phyloP scores from a whole-genome alignment of 2,113 vertebrate species.

The Malurus elegans region DNA sequence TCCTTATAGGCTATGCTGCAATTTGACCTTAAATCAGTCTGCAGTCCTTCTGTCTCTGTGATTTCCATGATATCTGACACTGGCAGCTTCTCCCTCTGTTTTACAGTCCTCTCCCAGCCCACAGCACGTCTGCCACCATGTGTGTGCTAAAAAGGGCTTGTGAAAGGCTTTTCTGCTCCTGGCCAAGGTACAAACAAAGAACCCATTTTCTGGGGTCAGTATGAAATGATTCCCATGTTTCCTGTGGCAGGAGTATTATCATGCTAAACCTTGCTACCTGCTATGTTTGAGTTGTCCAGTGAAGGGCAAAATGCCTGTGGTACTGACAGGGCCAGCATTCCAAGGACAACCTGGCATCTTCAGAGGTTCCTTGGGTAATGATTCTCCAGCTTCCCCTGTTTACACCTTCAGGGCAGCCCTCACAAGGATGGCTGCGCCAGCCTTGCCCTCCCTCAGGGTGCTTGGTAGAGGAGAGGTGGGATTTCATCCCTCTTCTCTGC shows the following conservation, averaged over 20 bases:
- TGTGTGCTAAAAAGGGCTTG: not conserved
- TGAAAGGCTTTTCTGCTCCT: not conserved
- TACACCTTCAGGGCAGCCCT: not conserved
- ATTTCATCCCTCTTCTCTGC: not conserved
- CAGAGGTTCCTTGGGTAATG: not conserved
- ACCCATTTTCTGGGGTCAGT: not conserved
- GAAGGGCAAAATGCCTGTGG: not conserved
- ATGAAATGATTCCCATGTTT: not conserved
- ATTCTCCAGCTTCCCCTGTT: not conserved
- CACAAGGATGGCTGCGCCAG: not conserved
- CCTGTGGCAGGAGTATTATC: not conserved
- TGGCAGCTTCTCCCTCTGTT: not conserved
- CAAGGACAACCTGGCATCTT: not conserved
- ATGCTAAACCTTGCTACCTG: not conserved
- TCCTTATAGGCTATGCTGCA: not conserved
- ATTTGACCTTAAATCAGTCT: not conserved
- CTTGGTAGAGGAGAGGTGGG: not conserved
- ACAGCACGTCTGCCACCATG: not conserved
- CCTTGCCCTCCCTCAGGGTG: rapidly evolving
- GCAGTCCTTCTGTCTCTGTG: not conserved
- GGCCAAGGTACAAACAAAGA: not conserved
- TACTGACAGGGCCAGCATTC: not conserved
- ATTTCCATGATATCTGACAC: not conserved
- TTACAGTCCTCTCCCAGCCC: not conserved
- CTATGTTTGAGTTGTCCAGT: not conserved